These are phyloP conservation scores for Conops quadrifasciatus DNA, from an alignment of 2,888 invertebrate genomes.

Conservation along the genomic window DNA sequence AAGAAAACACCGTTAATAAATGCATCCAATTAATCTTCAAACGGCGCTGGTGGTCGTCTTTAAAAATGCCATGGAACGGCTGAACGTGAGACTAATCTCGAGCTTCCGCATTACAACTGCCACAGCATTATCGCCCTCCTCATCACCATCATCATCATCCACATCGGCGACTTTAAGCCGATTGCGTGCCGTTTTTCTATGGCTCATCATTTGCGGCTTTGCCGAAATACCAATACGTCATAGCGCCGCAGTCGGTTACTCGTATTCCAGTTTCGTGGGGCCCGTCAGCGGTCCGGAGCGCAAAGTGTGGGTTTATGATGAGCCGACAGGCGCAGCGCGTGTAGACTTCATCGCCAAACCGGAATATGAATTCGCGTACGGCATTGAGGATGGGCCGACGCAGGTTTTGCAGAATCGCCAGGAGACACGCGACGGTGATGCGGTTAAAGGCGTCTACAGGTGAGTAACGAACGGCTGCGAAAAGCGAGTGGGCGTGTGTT, in stretches of 20 bases:
- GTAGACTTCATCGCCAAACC: constrained; percentile 79
- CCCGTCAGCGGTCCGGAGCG: constrained; percentile 75
- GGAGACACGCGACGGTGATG: constrained; percentile 77
- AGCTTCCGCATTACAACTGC: constrained; percentile 36
- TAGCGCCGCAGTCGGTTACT: constrained; percentile 68
- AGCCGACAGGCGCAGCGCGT: constrained; percentile 62
- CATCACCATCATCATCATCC: constrained; percentile 18
- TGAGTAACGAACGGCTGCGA: constrained; percentile 44
- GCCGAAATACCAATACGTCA: constrained; percentile 36
- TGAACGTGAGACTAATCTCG: constrained; percentile 14
- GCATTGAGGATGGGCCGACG: constrained; percentile 77
- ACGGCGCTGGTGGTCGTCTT: too few relatives aligned
- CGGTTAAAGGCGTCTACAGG: constrained; percentile 77
- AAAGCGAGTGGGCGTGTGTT: not conserved
- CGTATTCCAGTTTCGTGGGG: constrained; percentile 77
- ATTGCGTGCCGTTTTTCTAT: constrained; percentile 31
- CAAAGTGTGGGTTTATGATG: constrained; percentile 58
- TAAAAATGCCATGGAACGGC: constrained; percentile 10
- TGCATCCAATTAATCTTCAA: not conserved
- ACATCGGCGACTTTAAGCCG: constrained; percentile 43
- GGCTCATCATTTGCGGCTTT: constrained; percentile 16
- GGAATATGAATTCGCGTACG: constrained; percentile 79
- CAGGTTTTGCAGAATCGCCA: constrained; percentile 78
- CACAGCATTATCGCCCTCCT: constrained; percentile 18
- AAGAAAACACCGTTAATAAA: too few relatives aligned